These are phyloP conservation scores for Pithys albifrons DNA, from an alignment of 2,113 vertebrate genomes.

Conservation along the genomic window DNA sequence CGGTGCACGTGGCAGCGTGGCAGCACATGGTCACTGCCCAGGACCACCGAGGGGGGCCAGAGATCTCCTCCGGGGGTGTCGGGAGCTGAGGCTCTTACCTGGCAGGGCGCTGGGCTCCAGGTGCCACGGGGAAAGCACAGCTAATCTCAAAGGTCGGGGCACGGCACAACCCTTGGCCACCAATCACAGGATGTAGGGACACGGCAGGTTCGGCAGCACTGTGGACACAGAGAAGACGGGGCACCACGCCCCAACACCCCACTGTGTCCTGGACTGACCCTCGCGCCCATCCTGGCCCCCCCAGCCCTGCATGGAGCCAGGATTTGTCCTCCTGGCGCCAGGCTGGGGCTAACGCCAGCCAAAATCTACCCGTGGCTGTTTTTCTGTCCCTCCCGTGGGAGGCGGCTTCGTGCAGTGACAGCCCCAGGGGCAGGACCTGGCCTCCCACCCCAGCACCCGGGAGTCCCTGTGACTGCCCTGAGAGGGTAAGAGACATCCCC, in stretches of 20 bases:
- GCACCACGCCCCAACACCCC: not conserved
- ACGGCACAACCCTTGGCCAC: not conserved
- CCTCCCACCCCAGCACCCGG: too few species aligned
- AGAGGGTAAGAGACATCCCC: not conserved
- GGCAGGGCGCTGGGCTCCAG: not conserved
- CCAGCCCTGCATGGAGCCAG: not conserved
- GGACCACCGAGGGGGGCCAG: not conserved
- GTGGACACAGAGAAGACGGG: not conserved
- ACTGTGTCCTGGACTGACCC: not conserved
- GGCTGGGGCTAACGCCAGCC: not conserved
- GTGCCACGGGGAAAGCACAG: not conserved
- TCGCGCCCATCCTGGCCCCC: not conserved
- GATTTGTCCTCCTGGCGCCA: not conserved
- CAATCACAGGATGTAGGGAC: not conserved
- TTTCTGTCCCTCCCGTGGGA: not conserved
- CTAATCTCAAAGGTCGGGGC: not conserved
- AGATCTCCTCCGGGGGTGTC: not conserved
- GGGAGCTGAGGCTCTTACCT: not conserved
- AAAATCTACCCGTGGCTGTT: not conserved
- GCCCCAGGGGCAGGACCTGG: not conserved
- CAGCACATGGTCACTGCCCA: not conserved
- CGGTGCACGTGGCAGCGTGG: rapidly evolving
- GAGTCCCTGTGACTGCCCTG: rapidly evolving
- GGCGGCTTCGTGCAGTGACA: not conserved
- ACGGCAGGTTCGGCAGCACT: not conserved